Conservation (phyloP, 1,140 invertebrate species). For the Gonioctena quinquepunctata region DNA sequence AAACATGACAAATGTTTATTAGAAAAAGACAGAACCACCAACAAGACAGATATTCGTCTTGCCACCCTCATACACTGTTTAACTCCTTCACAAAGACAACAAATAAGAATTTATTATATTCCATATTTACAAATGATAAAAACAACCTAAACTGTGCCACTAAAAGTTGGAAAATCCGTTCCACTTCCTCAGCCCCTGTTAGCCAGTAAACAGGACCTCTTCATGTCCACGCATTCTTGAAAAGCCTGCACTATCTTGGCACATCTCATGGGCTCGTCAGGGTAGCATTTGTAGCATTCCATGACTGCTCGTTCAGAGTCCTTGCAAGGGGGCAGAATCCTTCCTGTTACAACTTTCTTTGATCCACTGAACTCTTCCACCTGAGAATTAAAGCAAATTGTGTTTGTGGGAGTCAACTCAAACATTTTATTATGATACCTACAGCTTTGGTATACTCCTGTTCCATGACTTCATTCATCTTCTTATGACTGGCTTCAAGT, state of each 20-base stretch:
- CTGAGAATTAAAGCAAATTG: too few relatives aligned
- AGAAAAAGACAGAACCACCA: too few relatives aligned
- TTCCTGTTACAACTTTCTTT: conserved; percentile 26
- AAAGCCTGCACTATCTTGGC: conserved; percentile 52
- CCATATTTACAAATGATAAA: conserved; percentile 5
- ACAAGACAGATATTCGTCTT: too few relatives aligned
- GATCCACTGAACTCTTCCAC: conserved; percentile 37
- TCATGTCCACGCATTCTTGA: conserved; percentile 51
- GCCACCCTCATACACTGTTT: too few relatives aligned
- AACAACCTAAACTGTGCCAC: neutral
- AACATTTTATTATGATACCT: too few relatives aligned
- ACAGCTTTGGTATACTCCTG: conserved; percentile 60
- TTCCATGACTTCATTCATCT: conserved; percentile 59
- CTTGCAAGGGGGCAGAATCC: conserved; percentile 38
- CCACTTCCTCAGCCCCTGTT: conserved; percentile 13
- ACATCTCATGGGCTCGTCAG: conserved; percentile 50
- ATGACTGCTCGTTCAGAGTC: conserved; percentile 44
- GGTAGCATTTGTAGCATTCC: conserved; percentile 49
- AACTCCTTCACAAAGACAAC: neutral
- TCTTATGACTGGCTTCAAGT: conserved; percentile 57
- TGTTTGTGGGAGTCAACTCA: too few relatives aligned
- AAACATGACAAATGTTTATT: too few relatives aligned
- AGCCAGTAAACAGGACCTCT: conserved; percentile 37
- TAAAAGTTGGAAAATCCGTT: neutral
- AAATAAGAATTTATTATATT: neutral